Base-by-base conservation (phyloP, 2,888 invertebrate genomes). In the Drosophila neonasuta region DNA sequence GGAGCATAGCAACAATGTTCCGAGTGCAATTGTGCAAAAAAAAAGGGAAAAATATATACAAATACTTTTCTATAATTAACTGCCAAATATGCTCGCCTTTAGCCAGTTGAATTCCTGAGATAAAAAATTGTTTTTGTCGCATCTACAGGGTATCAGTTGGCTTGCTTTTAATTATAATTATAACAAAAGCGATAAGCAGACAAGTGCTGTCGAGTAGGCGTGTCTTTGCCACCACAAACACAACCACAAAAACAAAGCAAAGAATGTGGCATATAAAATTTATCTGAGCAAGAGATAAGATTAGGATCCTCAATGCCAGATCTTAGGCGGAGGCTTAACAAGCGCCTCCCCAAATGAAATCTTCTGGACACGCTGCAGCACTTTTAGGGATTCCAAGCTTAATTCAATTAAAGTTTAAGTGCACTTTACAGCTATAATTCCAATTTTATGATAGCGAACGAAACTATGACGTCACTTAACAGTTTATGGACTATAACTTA, bases 161-260 rank as follows among this genome's bases (percentile, higher is more conserved):
- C 9, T 52, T 24, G 2, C 11, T 44, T 41, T 30, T 30, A 15
- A 29, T 36, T 36, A 29, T 15, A 39, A 29, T 44, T 72, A 54
- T 57, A 54, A 54, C 56, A 56, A 45, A 39, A 39, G 10, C 44
- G 74, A 72, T 69, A 68, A 68, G 24, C 42, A 51, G 42, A 54
- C 65, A 44, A 44, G 39, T 61, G 49, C 48, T 29, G 42, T 17
- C 8, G 15, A 11, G 65, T 73, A 54, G 84, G 80, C 76, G 79
- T 73, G 79, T 56, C 63, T 52, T 70, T 20, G 20, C 30, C 57
- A 17, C 24, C n/a, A 58, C 34, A 36, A 36, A 48, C 24, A 24
- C 20, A 20, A 20, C 20, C 20, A 20, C 20, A 20, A 20, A 17
- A 20, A 20, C 20, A 20, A 20, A 20, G 20, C 20, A 20, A 20